Evolutionary conservation across 1,140 invertebrate genomes (phyloP), one percentile per base, ranked within the genome.

Genomic region (Ostrea edulis): DNA sequence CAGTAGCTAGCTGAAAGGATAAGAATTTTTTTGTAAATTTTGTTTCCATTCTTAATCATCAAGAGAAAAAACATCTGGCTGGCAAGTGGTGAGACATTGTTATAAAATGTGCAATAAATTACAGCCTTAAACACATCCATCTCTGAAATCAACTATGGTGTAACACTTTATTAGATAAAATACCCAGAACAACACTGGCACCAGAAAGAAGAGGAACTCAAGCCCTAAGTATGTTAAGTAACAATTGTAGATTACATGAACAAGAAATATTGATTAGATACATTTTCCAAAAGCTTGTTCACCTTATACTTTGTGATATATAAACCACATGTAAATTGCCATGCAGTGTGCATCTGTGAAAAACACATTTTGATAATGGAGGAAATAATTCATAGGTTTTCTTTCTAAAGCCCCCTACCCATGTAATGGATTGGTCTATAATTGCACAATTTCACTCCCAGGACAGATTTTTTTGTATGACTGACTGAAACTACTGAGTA

Each of bases 131-230:
- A 77, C 29, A 62, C n/a, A 29, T 77, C 22, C 22, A 14, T 77
- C 29, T 25, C 22, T 22, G 25, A 14, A 35, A 77, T 14, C 35
- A 17, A 9, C 22, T 14, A 8, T 12, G 9, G 68, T 17, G 68
- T 68, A 68, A 68, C 25, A 25, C 68, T 77, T 77, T 77, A 77
- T 17, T 29, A 77, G 68, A 77, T 77, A 77, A 77, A 77, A 77
- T 35, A 77, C 68, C 29, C 68, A 3, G 25, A 11, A 35, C 68
- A 77, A 77, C 22, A 25, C 25, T 22, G 29, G 68, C 22, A 77
- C 25, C 68, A 77, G 68, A 77, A 77, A 35, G 11, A 14, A n/a
- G 17, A 77, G 68, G 68, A 77, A 77, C 68, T 8, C 68, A 77
- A 77, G 35, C 68, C 68, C 29, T 77, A 14, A 77, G 35, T 77